Evolutionary conservation across 2,797 vertebrate genomes (phyloP).

Genomic region (Zalophus californianus): DNA sequence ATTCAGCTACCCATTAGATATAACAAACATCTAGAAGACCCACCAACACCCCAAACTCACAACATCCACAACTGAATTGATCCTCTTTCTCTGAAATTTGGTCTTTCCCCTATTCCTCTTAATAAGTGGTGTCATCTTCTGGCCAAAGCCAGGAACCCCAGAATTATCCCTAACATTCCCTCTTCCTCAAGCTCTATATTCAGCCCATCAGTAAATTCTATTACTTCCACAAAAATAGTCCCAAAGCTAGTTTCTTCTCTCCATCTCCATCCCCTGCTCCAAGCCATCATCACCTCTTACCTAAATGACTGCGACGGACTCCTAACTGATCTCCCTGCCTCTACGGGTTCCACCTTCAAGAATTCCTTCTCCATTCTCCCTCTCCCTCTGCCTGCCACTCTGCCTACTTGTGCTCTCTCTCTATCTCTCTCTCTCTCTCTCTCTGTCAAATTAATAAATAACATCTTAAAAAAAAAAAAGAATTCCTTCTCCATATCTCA

Average conservation of each 20-base stretch:
- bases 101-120: not conserved
- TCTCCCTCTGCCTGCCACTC: no score
- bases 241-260: not conserved
- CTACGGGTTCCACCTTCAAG: not conserved
- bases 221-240: conserved; percentile 25
- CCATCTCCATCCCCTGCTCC: not conserved
- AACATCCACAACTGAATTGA: not conserved
- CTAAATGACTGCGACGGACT: not conserved
- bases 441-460: no score
- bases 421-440: no score
- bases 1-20: not conserved
- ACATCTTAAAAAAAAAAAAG: not conserved
- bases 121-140: not conserved
- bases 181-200: not conserved
- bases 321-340: not conserved
- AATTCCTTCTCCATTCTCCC: not conserved
- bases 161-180: not conserved
- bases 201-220: not conserved
- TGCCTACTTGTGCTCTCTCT: no score
- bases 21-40: not conserved
- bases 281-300: not conserved
- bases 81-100: not conserved
- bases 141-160: not conserved
- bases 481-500: not conserved
- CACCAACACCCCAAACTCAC: not conserved